Percentiles rank a stretch among this genome's conserved stretches.
phyloP scores from a whole-genome alignment of 1,140 invertebrate species.

The Drosophila parvula region DNA sequence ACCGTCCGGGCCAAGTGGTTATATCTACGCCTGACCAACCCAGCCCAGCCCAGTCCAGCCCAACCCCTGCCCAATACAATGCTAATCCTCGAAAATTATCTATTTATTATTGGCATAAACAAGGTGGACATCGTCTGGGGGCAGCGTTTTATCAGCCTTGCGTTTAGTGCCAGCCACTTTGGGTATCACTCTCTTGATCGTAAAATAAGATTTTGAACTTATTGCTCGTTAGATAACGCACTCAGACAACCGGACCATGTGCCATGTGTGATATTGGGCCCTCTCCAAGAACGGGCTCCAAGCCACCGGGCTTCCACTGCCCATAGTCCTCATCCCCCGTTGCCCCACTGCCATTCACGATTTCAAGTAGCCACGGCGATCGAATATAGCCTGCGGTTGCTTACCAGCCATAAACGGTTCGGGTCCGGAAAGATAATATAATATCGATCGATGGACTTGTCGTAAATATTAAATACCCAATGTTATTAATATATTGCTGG shows the following conservation, averaged over 20 bases:
- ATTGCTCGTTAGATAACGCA: slow-evolving; percentile 71
- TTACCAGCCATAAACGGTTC: slow-evolving; percentile 65
- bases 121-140: slow-evolving; percentile 47
- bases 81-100: slow-evolving; percentile 77
- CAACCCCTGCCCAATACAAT: slow-evolving; percentile 7
- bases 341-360: slow-evolving; percentile 22
- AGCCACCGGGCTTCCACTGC: slow-evolving; percentile 22
- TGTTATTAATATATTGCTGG: slow-evolving; percentile 48
- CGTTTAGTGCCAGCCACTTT: slow-evolving; percentile 65
- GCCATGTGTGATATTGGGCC: slow-evolving; percentile 42
- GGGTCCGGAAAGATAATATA: slow-evolving; percentile 67
- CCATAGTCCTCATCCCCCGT: slow-evolving; percentile 15
- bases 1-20: slow-evolving; percentile 34
- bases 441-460: slow-evolving; percentile 77
- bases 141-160: slow-evolving; percentile 63
- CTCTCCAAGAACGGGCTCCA: slow-evolving; percentile 40
- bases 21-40: slow-evolving; percentile 19
- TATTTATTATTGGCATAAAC: slow-evolving; percentile 79
- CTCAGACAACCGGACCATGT: slow-evolving; percentile 42
- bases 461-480: slow-evolving; percentile 76
- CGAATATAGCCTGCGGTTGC: slow-evolving; percentile 56
- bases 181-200: slow-evolving; percentile 72
- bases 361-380: slow-evolving; percentile 63
- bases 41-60: not conserved
- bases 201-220: slow-evolving; percentile 83